phyloP scores from a whole-genome alignment of 2,113 vertebrate species.

The Petromus typicus region DNA sequence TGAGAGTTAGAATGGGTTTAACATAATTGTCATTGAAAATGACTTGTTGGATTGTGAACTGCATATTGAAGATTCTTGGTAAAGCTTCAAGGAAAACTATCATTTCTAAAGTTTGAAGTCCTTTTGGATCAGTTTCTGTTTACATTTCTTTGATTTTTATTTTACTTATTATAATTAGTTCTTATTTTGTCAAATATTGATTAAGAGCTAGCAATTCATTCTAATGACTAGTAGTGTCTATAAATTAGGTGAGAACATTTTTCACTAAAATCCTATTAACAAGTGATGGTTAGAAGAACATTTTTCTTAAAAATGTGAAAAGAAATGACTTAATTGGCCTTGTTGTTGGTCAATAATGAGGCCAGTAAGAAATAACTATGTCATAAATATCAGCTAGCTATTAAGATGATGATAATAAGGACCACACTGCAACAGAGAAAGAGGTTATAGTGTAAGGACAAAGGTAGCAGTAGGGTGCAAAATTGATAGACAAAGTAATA shows the following conservation, averaged over 20 bases:
- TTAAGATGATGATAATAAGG: constrained; percentile 1
- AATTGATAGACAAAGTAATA: neutral
- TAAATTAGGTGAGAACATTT: neutral
- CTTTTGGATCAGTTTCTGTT: constrained; percentile 15
- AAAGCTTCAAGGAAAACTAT: neutral
- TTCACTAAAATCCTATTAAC: neutral
- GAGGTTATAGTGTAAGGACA: neutral
- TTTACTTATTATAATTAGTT: neutral
- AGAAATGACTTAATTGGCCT: neutral
- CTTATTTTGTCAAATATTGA: neutral
- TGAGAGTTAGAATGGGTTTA: neutral
- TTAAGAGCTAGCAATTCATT: neutral
- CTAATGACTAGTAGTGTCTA: neutral
- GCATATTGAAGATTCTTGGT: neutral
- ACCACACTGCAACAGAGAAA: neutral
- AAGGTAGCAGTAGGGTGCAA: neutral
- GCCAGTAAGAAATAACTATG: neutral
- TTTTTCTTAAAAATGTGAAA: constrained; percentile 43
- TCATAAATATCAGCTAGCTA: neutral
- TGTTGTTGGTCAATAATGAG: neutral
- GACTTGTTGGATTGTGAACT: neutral
- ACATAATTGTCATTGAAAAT: neutral
- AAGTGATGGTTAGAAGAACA: neutral
- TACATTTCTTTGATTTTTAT: neutral
- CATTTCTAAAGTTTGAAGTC: constrained; percentile 6